phyloP scores from a whole-genome alignment of 1,140 invertebrate genomes.

The Lordiphosa mommai region DNA sequence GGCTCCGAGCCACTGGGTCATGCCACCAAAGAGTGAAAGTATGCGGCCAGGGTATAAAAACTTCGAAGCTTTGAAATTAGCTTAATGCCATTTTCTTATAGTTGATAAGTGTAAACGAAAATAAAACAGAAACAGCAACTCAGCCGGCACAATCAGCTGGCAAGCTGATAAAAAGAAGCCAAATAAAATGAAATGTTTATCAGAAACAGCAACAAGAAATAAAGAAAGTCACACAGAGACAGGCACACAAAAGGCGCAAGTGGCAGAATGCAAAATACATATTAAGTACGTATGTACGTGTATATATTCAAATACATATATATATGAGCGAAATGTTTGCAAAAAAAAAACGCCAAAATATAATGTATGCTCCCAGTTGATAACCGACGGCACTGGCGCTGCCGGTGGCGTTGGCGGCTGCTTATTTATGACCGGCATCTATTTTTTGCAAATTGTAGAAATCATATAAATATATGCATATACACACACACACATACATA shows the following conservation, averaged over 20 bases:
- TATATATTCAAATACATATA: conserved; percentile 29
- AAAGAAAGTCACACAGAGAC: conserved; percentile 14
- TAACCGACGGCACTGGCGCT: conserved; percentile 41
- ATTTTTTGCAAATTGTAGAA: conserved; percentile 40
- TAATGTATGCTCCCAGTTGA: conserved; percentile 49
- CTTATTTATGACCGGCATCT: conserved; percentile 52
- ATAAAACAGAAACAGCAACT: neutral
- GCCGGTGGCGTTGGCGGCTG: conserved; percentile 21
- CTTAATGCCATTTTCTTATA: no score
- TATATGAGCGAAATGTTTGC: neutral
- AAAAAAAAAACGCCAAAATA: conserved; percentile 6
- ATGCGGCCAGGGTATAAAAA: conserved; percentile 32
- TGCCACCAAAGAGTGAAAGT: no score
- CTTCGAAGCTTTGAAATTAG: no score
- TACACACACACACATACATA: neutral
- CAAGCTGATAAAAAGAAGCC: no score
- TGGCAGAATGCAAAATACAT: conserved; percentile 20
- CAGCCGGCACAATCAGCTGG: no score
- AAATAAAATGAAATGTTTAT: no score
- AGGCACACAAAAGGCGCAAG: no score
- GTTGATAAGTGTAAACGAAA: neutral
- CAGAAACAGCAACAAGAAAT: neutral
- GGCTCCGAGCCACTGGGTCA: no score
- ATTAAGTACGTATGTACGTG: conserved; percentile 3
- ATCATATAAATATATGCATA: conserved; percentile 4